Evolutionary conservation across 2,113 vertebrate genomes (phyloP).

Genomic region (Percina caprodes): DNA sequence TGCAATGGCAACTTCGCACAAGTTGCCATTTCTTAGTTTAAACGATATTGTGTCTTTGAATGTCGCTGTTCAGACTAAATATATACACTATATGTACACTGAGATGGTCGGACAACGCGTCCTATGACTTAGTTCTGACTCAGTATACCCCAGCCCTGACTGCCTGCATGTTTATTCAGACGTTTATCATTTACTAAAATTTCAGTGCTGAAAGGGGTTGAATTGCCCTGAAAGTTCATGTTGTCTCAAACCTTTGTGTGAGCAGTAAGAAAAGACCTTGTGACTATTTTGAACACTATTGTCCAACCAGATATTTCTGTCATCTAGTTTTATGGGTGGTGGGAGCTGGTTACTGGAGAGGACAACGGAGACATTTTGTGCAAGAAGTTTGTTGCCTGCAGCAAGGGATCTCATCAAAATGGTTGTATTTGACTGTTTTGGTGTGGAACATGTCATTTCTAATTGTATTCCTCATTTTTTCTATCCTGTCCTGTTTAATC

Average conservation of each 20-base stretch:
- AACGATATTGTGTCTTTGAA: neutral
- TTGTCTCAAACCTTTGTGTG: neutral
- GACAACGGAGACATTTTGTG: neutral
- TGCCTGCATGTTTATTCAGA: neutral
- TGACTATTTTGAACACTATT: slow-evolving; percentile 1
- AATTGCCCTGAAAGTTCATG: neutral
- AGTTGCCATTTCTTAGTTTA: neutral
- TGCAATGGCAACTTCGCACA: no score
- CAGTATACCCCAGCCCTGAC: neutral
- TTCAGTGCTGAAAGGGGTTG: neutral
- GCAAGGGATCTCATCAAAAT: neutral
- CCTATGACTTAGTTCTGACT: neutral
- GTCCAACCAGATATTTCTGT: slow-evolving; percentile 1
- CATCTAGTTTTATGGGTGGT: neutral
- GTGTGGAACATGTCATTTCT: neutral
- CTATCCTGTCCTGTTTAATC: neutral
- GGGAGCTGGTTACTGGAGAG: neutral
- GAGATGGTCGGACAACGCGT: neutral
- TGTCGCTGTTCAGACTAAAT: neutral
- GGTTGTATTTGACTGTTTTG: neutral
- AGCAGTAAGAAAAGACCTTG: neutral
- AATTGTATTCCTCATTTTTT: no score
- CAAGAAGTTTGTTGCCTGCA: neutral
- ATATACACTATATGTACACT: no score
- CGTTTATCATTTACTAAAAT: neutral